These are phyloP conservation scores for Rhynchophorus ferrugineus DNA, from an alignment of 1,140 invertebrate species.

Conservation along the genomic window DNA sequence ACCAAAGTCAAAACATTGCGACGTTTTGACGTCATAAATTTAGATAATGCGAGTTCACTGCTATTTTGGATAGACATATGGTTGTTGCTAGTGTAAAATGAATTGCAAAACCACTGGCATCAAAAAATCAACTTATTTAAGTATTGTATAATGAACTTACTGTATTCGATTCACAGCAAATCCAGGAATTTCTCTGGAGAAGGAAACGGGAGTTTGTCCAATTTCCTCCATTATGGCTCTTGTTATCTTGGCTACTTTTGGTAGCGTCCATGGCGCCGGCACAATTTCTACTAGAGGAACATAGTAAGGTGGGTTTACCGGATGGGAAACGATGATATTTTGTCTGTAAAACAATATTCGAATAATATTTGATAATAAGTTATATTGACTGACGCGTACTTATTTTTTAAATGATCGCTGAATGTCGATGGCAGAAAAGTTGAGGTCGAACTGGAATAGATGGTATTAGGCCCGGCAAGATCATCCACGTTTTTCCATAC, in stretches of 20 bases:
- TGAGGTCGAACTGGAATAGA: slow-evolving; percentile 86
- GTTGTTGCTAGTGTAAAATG: too few species aligned
- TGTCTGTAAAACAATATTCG: slow-evolving; percentile 23
- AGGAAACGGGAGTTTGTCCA: slow-evolving; percentile 80
- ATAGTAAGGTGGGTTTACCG: slow-evolving; percentile 95
- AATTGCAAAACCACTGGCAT: too few species aligned
- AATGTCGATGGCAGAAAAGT: slow-evolving; percentile 83
- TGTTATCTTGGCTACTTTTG: slow-evolving; percentile 51
- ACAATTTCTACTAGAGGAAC: slow-evolving; percentile 90
- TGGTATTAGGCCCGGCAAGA: slow-evolving; percentile 61
- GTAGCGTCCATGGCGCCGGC: slow-evolving; percentile 82
- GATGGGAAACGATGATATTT: slow-evolving; percentile 67
- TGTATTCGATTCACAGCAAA: slow-evolving; percentile 93
- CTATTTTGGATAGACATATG: too few species aligned
- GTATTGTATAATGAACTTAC: too few species aligned
- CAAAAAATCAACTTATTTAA: too few species aligned
- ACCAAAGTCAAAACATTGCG: too few species aligned
- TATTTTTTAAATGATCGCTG: slow-evolving; percentile 70
- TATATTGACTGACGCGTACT: slow-evolving; percentile 30
- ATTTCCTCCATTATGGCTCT: slow-evolving; percentile 77
- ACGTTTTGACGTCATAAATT: too few species aligned
- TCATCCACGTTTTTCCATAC: slow-evolving; percentile 72
- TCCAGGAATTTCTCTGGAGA: slow-evolving; percentile 81
- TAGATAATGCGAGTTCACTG: too few species aligned
- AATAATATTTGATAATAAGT: not conserved